Conservation (phyloP, 2,113 vertebrate genomes). For the Hippocampus barbouri region DNA sequence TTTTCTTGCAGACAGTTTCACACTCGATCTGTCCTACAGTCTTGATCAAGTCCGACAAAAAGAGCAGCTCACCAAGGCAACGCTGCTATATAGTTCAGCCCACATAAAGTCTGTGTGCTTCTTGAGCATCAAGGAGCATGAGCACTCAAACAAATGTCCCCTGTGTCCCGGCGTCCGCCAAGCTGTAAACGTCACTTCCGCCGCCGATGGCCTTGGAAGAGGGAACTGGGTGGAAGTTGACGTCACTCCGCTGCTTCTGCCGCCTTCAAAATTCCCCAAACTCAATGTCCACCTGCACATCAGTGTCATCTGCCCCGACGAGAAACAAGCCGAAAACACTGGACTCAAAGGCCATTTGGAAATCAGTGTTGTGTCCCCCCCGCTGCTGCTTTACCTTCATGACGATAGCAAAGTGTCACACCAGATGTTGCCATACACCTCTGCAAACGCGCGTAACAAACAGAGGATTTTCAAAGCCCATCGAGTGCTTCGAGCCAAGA, state of each 20-base stretch:
- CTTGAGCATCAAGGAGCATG: conserved; percentile 68
- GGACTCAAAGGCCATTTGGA: conserved; percentile 22
- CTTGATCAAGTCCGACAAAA: conserved; percentile 79
- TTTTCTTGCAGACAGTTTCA: conserved; percentile 68
- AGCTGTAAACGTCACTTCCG: conserved; percentile 68
- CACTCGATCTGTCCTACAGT: conserved; percentile 83
- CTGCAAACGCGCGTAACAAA: conserved; percentile 16
- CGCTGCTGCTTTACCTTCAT: conserved; percentile 85
- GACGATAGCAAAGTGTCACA: conserved; percentile 80
- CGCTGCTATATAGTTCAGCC: conserved; percentile 83
- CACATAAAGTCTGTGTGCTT: conserved; percentile 68
- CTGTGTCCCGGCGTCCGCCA: conserved; percentile 57
- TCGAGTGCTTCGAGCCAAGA: conserved; percentile 47
- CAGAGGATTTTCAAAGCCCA: conserved; percentile 26
- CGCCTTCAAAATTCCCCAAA: conserved; percentile 72
- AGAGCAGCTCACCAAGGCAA: conserved; percentile 84
- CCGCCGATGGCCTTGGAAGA: conserved; percentile 48
- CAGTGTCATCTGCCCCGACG: conserved; percentile 76
- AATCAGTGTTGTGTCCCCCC: conserved; percentile 70
- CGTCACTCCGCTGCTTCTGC: conserved; percentile 80
- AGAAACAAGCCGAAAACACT: conserved; percentile 18
- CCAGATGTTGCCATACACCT: conserved; percentile 50
- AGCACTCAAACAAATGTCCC: conserved; percentile 44
- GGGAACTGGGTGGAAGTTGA: conserved; percentile 84
- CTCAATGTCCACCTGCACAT: conserved; percentile 77